These are phyloP conservation scores for Phanerotoma sp. DNA, from an alignment of 2,888 invertebrate species.

Conservation along the genomic window DNA sequence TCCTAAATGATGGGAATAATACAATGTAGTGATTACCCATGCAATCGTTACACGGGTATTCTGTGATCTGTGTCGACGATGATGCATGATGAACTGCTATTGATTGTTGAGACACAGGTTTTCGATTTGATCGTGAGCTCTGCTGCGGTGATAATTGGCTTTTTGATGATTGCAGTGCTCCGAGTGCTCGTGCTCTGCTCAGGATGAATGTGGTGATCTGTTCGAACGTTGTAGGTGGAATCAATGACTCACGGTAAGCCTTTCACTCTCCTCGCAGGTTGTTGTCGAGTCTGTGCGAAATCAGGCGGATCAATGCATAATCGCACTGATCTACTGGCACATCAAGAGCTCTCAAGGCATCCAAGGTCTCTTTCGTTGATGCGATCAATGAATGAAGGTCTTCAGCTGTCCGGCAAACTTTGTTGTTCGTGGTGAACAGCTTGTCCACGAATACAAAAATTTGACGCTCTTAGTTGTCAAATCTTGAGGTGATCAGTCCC, in stretches of 20 bases:
- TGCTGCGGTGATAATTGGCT: neutral
- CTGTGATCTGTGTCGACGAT: neutral
- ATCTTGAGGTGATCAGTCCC: neutral
- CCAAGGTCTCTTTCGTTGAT: neutral
- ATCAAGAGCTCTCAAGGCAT: neutral
- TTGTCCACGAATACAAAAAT: neutral
- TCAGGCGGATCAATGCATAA: neutral
- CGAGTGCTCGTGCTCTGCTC: neutral
- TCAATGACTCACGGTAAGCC: neutral
- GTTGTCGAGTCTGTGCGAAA: no score
- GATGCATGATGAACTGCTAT: neutral
- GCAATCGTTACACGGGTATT: slow-evolving; percentile 12
- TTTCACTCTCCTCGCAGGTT: slow-evolving; percentile 7
- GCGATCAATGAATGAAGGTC: neutral
- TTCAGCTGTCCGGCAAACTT: neutral
- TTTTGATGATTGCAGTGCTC: neutral
- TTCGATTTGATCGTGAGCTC: neutral
- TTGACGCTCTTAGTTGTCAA: neutral
- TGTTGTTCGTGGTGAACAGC: neutral
- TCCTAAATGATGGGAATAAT: slow-evolving; percentile 2
- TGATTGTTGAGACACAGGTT: neutral
- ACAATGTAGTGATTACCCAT: slow-evolving; percentile 14
- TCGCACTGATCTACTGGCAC: neutral
- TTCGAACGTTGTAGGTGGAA: neutral
- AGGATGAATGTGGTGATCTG: neutral